Evolutionary conservation across 2,113 vertebrate species (phyloP).

Genomic region (Kobus ellipsiprymnus): DNA sequence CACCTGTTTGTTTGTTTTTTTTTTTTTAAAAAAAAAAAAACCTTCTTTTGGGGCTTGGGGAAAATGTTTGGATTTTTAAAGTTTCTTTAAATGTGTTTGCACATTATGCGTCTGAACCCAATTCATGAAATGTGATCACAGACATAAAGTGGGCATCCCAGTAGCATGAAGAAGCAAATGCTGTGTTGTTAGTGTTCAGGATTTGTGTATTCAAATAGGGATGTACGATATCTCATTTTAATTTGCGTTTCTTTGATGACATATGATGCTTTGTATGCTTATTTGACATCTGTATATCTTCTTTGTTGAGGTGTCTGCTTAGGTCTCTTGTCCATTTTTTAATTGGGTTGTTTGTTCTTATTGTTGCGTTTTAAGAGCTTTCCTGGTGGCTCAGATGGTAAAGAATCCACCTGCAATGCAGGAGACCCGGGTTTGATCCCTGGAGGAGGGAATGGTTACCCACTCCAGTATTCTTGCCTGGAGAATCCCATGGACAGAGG

Average conservation of each 20-base stretch:
- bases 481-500: not conserved
- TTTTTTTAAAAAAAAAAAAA: not conserved
- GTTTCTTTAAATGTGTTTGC: constrained; percentile 43
- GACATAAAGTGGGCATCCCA: constrained; percentile 42
- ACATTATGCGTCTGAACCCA: not conserved
- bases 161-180: not conserved
- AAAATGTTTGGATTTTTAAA: constrained; percentile 5
- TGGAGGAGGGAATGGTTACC: not conserved
- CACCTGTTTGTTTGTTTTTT: not conserved
- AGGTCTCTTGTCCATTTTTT: not conserved
- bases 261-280: not conserved
- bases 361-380: not conserved
- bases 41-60: not conserved
- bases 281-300: not conserved
- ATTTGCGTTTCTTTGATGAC: not conserved
- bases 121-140: constrained; percentile 38
- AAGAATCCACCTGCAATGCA: not conserved
- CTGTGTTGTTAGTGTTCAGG: not conserved
- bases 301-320: not conserved
- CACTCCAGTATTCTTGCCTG: not conserved
- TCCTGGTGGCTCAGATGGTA: not conserved
- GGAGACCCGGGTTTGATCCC: not conserved
- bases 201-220: not conserved
- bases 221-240: not conserved
- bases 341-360: not conserved